Base-by-base conservation (phyloP, 37 sponge, comb jelly and placozoan species). In the Corticium candelabrum region DNA sequence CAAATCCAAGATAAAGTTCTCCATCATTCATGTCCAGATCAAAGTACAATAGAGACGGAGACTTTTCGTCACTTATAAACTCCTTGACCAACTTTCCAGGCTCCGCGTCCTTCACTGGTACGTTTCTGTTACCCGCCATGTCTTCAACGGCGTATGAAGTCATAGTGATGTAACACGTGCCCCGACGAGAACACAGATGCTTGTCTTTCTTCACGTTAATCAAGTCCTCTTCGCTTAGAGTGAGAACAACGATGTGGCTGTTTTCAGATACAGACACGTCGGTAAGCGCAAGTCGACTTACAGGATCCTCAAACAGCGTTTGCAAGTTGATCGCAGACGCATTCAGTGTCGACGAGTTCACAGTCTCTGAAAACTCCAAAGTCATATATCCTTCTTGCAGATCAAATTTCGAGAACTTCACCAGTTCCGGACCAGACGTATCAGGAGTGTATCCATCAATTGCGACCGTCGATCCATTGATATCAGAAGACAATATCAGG, bases 81-180 rank as follows among this genome's bases (percentile, higher is more conserved):
- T 30, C 30, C 5, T 71, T 84, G 11, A 94, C 91, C 30, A 94
- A 79, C 40, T 27, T 76, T 80, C 95, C 91, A 69, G 79, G 87
- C 39, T 69, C 83, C 29, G 33, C 80, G 75, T 92, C 89, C 67
- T 83, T 84, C 0, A 68, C 69, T 41, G 74, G 82, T 3, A 85
- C 79, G 0, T 86, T 72, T 0, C 1, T 31, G 34, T 88, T 86
- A 2, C 86, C 87, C 34, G 76, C 62, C 11, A 78, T 41, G 73
- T 92, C 93, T 29, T 40, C 50, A 75, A 86, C 79, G 21, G 89
- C 81, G 41, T 35, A 37, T 38, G 77, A 34, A 37, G 30, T 35
- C 0, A 92, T 84, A 39, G 67, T 77, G 31, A 69, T 81, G 81
- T 92, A 92, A 34, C 93, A 92, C 79, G 87, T 92, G 32, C 93